Evolutionary conservation across 2,888 invertebrate genomes (phyloP), one percentile per base, ranked within the genome.

Genomic region (Lycophotia porphyrea): DNA sequence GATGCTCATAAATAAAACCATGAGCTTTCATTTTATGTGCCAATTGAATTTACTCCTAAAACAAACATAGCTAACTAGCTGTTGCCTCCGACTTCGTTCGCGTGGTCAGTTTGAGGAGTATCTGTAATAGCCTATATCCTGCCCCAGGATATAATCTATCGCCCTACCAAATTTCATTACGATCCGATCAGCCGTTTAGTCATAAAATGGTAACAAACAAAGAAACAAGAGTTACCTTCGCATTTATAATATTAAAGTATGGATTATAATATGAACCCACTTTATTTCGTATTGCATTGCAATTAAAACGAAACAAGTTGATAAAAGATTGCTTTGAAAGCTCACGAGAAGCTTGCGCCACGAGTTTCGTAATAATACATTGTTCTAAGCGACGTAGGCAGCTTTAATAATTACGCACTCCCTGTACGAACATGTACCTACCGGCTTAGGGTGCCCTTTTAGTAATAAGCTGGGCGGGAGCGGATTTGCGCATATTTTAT

Each of bases 361-460:
- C 67, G 67, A 81, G 76, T 88, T 90, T 88, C 86, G 83, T 84
- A 81, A 87, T 71, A 84, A 87, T 71, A 84, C 88, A 90, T 90
- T 90, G 89, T 90, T 89, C 82, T 74, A 70, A 74, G 78, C 69
- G 44, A 69, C 71, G 85, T 85, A 80, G 81, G 83, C 58, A 75
- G 83, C 75, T 80, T 76, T 69, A 67, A 74, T 76, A 74, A 87
- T 87, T 73, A 80, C 74, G 81, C 68, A 80, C 65, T 63, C 58
- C 34, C 63, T 84, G 52, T 77, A 71, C 60, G 74, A 71, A 69
- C 63, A 42, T 68, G 58, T 74, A 71, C 67, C n/a, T 74, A 71
- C 67, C n/a, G 34, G 58, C 18, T 66, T 52, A 74, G 70, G 64
- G 27, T 64, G 34, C 39, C 1, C 0, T 44, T 64, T 74, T 3